Percentiles rank a stretch among this genome's conserved stretches.
These are phyloP conservation scores for Poeciliopsis prolifica DNA, from an alignment of 2,113 vertebrate species.

Conservation along the genomic window DNA sequence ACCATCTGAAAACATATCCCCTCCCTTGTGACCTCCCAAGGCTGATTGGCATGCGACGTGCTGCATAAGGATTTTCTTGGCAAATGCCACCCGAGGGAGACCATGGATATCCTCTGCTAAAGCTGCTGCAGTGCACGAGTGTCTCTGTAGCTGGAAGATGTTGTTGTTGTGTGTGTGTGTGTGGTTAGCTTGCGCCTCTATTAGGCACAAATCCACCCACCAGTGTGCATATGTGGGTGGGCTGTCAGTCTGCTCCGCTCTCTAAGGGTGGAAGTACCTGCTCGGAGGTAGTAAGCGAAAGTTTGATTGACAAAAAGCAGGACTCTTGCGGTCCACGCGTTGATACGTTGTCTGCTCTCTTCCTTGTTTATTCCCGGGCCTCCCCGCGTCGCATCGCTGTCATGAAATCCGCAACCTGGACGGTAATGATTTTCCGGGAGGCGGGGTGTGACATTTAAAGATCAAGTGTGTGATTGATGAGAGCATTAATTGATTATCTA, in stretches of 20 bases:
- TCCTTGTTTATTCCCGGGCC: constrained; percentile 42
- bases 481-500: constrained; percentile 72
- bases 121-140: constrained; percentile 46
- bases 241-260: constrained; percentile 64
- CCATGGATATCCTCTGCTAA: constrained; percentile 64
- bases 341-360: constrained; percentile 53
- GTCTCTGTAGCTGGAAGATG: constrained; percentile 60
- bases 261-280: constrained; percentile 49
- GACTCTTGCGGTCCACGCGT: constrained; percentile 56
- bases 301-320: constrained; percentile 58
- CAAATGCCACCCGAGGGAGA: constrained; percentile 65
- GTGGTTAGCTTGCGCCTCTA: constrained; percentile 60
- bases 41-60: constrained; percentile 52
- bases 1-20: constrained; percentile 73
- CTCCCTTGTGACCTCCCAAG: constrained; percentile 53
- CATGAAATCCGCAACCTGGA: constrained; percentile 42
- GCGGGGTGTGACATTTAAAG: constrained; percentile 62
- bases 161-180: constrained; percentile 22
- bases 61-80: constrained; percentile 69
- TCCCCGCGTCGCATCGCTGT: constrained; percentile 32
- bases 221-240: constrained; percentile 58
- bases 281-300: constrained; percentile 59
- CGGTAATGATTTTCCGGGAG: constrained; percentile 54
- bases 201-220: constrained; percentile 70
- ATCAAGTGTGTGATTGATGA: constrained; percentile 71